Percentiles rank a stretch among this genome's conserved stretches.
These are phyloP conservation scores for Andricus quercusramuli DNA, from an alignment of 2,888 invertebrate genomes.

Conservation along the genomic window DNA sequence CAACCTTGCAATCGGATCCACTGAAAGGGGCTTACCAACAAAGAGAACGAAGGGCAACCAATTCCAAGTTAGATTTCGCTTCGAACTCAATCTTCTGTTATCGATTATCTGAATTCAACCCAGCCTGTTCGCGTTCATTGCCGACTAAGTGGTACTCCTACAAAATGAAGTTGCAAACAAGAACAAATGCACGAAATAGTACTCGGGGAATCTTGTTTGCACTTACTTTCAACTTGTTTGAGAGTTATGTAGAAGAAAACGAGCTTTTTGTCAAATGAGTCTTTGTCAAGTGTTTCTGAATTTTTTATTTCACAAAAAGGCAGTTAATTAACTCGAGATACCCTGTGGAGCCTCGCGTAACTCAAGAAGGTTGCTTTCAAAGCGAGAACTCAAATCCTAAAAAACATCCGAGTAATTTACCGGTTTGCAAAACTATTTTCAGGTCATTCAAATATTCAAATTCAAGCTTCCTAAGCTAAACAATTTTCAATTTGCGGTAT, in stretches of 20 bases:
- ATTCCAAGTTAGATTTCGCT: constrained; percentile 31
- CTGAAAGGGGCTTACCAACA: constrained; percentile 12
- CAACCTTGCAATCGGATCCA: neutral
- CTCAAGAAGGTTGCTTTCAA: no score
- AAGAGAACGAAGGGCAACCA: neutral
- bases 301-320: no score
- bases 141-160: neutral
- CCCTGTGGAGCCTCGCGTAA: no score
- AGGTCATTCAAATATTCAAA: no score
- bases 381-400: no score
- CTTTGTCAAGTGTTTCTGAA: neutral
- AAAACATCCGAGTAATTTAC: no score
- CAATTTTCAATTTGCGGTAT: no score
- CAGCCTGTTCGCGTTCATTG: constrained; percentile 8
- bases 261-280: no score
- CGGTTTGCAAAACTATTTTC: no score
- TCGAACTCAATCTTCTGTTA: constrained; percentile 35
- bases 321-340: no score
- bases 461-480: no score
- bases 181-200: neutral
- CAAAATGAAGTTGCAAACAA: neutral
- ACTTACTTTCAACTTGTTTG: neutral
- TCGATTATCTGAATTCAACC: constrained; percentile 19
- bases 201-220: neutral
- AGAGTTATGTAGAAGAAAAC: neutral